Evolutionary conservation across 2,797 vertebrate species (phyloP), one percentile per base, ranked within the genome.

Genomic region (Pipistrellus nathusii): DNA sequence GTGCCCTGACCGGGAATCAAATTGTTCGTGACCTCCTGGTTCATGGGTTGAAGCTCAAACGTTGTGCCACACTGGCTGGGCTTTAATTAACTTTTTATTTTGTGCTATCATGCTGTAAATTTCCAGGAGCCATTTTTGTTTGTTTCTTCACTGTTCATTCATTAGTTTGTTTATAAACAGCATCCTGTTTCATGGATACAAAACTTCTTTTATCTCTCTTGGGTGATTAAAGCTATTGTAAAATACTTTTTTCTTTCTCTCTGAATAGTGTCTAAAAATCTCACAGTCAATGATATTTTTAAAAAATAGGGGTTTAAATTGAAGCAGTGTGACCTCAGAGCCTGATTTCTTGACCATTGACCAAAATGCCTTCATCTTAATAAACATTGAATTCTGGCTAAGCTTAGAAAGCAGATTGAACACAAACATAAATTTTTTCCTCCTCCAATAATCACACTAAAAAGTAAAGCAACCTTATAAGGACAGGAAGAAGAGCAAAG

Each of bases 241-340:
- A 85, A 80, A 76, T 48, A 8, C 2, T 59, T 90, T 87, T 85
- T 38, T 72, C 57, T 88, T 41, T 41, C 38, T 41, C 21, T 77
- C 30, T 87, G 4, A 76, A 38, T 7, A 30, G 4, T 69, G n/a
- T 83, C 41, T 78, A 53, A 62, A 80, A 38, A 9, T 69, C 35
- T 93, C 78, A 62, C 27, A 69, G 38, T 35, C 92, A 75, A 46
- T 82, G 69, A 30, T 73, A 75, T 93, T 95, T 92, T 64, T 41
- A 1, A 6, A 41, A 30, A 90, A 12, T 14, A 35, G 44, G 10
- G 30, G 77, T 82, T 82, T 53, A 88, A 85, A 88, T 14, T 94
- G 38, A 21, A 64, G 41, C 59, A 73, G 3, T 53, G n/a, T 88
- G 51, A 71, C 9, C 41, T 48, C 55, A 62, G 38, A 71, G 30